phyloP scores from a whole-genome alignment of 2,113 vertebrate genomes.

The Nothocercus julius region DNA sequence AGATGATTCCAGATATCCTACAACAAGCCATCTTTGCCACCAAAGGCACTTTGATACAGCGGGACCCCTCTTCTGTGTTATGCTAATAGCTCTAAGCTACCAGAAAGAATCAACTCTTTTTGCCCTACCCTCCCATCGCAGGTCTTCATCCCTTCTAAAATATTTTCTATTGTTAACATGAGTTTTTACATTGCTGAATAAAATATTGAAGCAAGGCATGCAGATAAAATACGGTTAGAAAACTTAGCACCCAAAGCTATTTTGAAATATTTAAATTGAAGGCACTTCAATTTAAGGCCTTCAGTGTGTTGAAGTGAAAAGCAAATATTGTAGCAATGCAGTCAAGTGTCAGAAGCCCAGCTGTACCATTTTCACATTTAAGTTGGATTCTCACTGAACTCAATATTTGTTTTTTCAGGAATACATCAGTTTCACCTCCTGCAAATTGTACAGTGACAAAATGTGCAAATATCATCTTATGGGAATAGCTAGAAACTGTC shows the following conservation, averaged over 20 bases:
- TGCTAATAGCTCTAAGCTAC: not conserved
- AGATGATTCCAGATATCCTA: not conserved
- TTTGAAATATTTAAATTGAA: not conserved
- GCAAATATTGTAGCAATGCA: not conserved
- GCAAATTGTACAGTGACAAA: not conserved
- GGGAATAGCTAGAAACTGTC: not conserved
- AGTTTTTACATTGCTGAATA: not conserved
- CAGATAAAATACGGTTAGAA: not conserved
- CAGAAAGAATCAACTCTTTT: not conserved
- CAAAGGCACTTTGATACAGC: not conserved
- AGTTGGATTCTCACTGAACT: not conserved
- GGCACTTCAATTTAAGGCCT: not conserved
- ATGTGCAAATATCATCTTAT: not conserved
- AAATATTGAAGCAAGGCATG: not conserved
- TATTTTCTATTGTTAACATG: not conserved
- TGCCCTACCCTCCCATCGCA: not conserved
- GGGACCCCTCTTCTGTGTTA: accelerated
- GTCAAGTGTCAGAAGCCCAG: not conserved
- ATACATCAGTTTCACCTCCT: not conserved
- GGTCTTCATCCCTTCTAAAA: not conserved
- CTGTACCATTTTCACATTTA: not conserved
- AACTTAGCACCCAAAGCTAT: not conserved
- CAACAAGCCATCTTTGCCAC: not conserved
- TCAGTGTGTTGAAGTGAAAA: not conserved
- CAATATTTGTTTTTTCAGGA: not conserved